phyloP scores from a whole-genome alignment of 2,797 vertebrate genomes.

The Calcarius lapponicus region DNA sequence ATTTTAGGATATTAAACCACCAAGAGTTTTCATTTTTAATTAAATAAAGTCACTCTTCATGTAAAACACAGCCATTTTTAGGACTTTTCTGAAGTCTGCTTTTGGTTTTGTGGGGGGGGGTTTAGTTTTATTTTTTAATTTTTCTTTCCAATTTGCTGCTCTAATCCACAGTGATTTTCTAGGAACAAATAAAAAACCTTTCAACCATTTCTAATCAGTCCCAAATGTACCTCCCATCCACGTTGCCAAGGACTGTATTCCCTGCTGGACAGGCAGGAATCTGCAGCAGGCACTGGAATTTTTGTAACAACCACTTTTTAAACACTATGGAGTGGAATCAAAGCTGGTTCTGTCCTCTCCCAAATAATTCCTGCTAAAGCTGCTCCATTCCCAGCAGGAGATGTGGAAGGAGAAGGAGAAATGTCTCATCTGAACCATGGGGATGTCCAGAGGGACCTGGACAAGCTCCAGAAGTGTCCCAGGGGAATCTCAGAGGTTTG shows the following conservation, averaged over 20 bases:
- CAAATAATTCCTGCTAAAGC: not conserved
- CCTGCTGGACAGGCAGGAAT: not conserved
- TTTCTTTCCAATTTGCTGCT: not conserved
- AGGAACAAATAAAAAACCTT: slow-evolving; percentile 27
- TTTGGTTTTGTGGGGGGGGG: not conserved
- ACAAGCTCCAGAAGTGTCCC: not conserved
- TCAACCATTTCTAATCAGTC: slow-evolving; percentile 27
- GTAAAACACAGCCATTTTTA: not conserved
- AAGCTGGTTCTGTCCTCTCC: not conserved
- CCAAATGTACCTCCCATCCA: not conserved
- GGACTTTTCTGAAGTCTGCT: not conserved
- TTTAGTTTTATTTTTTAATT: not conserved
- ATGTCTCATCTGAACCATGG: not conserved
- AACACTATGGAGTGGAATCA: not conserved
- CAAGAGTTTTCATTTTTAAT: not conserved
- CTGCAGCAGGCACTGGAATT: not conserved
- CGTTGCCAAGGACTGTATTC: not conserved
- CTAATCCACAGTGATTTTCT: not conserved
- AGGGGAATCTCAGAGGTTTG: rapidly evolving
- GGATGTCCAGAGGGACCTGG: not conserved
- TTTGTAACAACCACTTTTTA: not conserved
- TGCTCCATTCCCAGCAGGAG: not conserved
- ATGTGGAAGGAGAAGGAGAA: not conserved
- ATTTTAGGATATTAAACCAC: not conserved
- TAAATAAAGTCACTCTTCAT: not conserved